Evolutionary conservation across 2,888 invertebrate species (phyloP).

Genomic region (Exocentrus adspersus): DNA sequence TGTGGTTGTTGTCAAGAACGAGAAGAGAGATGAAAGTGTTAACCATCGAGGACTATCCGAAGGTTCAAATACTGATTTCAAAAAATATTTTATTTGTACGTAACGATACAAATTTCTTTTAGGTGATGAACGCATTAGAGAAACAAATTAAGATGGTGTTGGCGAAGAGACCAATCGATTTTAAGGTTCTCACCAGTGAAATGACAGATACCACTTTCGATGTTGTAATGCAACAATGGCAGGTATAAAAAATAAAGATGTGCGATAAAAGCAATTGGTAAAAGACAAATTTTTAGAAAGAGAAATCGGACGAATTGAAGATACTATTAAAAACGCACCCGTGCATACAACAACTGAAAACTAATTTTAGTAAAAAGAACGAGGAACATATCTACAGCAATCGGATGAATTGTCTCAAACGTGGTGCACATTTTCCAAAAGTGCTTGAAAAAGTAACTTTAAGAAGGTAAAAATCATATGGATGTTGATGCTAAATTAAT

Average conservation of each 20-base stretch:
- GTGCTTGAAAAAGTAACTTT: constrained; percentile 54
- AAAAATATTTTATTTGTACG: too few species aligned
- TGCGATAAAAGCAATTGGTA: background rate
- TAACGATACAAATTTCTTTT: too few species aligned
- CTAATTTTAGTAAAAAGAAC: constrained; percentile 47
- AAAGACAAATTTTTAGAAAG: constrained; percentile 48
- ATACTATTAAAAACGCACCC: constrained; percentile 49
- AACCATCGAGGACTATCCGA: constrained; percentile 57
- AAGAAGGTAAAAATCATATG: too few species aligned
- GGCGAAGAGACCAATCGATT: constrained; percentile 54
- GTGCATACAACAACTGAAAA: constrained; percentile 54
- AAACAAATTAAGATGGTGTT: constrained; percentile 58
- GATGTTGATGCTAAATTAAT: background rate
- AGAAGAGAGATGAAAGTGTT: constrained; percentile 61
- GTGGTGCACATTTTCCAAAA: constrained; percentile 56
- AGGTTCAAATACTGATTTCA: too few species aligned
- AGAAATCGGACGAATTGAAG: constrained; percentile 54
- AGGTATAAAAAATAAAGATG: constrained; percentile 45
- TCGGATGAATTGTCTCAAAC: constrained; percentile 51
- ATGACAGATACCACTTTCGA: constrained; percentile 55
- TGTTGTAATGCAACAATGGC: constrained; percentile 54
- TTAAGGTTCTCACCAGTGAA: constrained; percentile 52
- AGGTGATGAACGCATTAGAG: constrained; percentile 57
- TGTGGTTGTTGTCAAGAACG: constrained; percentile 60
- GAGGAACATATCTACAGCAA: constrained; percentile 51